Percentiles rank a stretch among this genome's conserved stretches.
Evolutionary conservation across 2,113 vertebrate genomes (phyloP).

Genomic region (Ceyx melanurus): DNA sequence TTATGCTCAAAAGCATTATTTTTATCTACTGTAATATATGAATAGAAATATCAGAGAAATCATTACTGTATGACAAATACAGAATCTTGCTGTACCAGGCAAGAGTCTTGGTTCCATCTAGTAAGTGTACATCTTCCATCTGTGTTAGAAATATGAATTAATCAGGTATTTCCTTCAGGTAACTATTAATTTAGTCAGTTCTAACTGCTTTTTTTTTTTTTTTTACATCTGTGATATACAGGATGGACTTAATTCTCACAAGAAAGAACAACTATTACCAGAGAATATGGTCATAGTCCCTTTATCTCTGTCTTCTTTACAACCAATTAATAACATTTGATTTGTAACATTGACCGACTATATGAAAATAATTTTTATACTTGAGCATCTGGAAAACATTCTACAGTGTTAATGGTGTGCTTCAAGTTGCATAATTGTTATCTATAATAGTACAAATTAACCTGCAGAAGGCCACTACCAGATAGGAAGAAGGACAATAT

Average conservation of each 20-base stretch:
- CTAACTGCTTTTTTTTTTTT: no score
- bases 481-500: background rate
- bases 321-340: constrained; percentile 10
- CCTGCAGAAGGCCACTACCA: background rate
- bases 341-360: background rate
- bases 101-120: background rate
- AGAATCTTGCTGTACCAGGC: background rate
- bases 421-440: constrained; percentile 28
- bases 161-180: background rate
- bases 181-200: background rate
- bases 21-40: background rate
- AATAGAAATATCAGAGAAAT: background rate
- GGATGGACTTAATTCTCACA: background rate
- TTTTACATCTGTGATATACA: background rate
- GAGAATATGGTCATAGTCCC: background rate
- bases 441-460: background rate
- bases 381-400: constrained; percentile 39
- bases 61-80: background rate
- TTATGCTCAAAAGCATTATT: background rate
- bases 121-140: background rate
- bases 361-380: constrained; percentile 20
- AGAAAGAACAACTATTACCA: constrained; percentile 20
- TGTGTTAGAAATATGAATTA: constrained; percentile 1
- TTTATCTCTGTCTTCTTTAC: constrained; percentile 1
- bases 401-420: background rate